Conservation (phyloP, 2,113 vertebrate species). For the Urocynchramus pylzowi region DNA sequence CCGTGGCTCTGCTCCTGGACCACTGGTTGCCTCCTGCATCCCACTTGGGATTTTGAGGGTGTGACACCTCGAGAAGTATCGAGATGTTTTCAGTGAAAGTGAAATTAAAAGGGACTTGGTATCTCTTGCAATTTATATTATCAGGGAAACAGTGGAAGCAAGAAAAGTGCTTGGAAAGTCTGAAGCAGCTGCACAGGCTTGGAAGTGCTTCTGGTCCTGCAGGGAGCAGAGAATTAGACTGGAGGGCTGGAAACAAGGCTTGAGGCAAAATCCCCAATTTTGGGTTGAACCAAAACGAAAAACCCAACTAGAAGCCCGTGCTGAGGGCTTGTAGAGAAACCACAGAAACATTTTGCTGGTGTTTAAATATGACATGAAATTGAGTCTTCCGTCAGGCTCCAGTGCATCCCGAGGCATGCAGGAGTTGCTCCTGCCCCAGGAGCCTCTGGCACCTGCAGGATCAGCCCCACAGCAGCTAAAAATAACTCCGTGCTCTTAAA, state of each 20-base stretch:
- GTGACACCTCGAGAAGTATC: not conserved
- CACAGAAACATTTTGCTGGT: not conserved
- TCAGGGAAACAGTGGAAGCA: not conserved
- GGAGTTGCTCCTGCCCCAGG: not conserved
- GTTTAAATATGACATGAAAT: not conserved
- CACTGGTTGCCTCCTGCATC: not conserved
- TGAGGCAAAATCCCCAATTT: not conserved
- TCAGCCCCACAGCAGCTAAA: not conserved
- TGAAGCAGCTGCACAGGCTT: not conserved
- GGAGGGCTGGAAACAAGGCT: not conserved
- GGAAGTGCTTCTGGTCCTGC: not conserved
- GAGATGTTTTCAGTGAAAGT: not conserved
- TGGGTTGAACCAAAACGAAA: not conserved
- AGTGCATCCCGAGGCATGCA: accelerated
- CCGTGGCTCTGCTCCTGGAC: not conserved
- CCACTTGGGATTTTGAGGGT: not conserved
- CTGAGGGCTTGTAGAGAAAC: not conserved
- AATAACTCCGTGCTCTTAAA: not conserved
- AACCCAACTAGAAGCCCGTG: not conserved
- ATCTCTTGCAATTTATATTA: not conserved
- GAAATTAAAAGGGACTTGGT: not conserved
- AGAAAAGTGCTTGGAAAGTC: not conserved
- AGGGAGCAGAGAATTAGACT: not conserved
- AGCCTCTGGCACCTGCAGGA: not conserved
- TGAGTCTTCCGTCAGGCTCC: not conserved